phyloP scores from a whole-genome alignment of 2,113 vertebrate genomes.

The Polypterus bichir region DNA sequence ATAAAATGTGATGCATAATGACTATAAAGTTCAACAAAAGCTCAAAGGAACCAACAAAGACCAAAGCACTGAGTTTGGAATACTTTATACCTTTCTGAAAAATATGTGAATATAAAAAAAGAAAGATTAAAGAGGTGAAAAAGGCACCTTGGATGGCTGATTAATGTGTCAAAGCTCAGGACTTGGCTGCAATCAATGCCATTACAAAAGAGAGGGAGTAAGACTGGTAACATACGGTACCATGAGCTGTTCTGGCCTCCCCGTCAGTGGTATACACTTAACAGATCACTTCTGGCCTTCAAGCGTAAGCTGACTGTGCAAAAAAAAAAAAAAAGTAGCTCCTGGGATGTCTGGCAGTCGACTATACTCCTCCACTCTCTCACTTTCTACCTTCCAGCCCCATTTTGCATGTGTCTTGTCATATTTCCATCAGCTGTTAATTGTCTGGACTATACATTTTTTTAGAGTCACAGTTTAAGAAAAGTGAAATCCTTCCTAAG shows the following conservation, averaged over 20 bases:
- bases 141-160: no score
- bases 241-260: conserved; percentile 73
- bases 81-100: conserved; percentile 38
- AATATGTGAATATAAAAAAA: conserved; percentile 35
- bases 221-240: conserved; percentile 89
- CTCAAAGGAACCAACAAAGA: conserved; percentile 14
- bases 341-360: conserved; percentile 28
- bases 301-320: conserved; percentile 26
- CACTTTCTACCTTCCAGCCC: conserved; percentile 42
- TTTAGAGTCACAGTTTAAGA: conserved; percentile 64
- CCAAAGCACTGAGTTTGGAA: conserved; percentile 23
- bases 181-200: not conserved
- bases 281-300: conserved; percentile 60
- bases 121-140: conserved; percentile 35
- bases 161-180: no score
- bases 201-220: conserved; percentile 79
- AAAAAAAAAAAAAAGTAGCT: conserved; percentile 12
- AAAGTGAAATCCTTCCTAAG: conserved; percentile 77
- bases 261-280: conserved; percentile 56
- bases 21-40: not conserved
- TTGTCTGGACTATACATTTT: conserved; percentile 64
- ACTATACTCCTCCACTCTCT: not conserved
- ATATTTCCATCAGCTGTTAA: conserved; percentile 79
- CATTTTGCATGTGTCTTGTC: conserved; percentile 62
- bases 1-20: no score